Percentiles rank a stretch among this genome's conserved stretches.
These are phyloP conservation scores for Tylochromis polylepis DNA, from an alignment of 2,113 vertebrate species.

Conservation along the genomic window DNA sequence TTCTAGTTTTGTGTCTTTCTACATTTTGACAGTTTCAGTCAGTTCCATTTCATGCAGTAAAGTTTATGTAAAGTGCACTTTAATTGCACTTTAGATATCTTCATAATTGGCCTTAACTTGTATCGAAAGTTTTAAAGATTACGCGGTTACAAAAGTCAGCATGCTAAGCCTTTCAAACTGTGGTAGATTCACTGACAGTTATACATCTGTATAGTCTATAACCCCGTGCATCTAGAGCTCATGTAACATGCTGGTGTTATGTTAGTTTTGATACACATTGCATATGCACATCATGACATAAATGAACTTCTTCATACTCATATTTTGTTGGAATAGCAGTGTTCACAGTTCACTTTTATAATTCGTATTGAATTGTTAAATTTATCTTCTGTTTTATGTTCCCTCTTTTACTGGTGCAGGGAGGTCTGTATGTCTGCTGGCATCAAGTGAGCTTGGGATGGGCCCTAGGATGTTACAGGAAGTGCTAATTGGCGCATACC, in stretches of 20 bases:
- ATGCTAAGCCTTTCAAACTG: background rate
- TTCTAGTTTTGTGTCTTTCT: background rate
- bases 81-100: background rate
- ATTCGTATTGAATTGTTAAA: background rate
- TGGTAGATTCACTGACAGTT: background rate
- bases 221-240: fast-evolving
- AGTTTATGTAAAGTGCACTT: background rate
- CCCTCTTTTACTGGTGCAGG: background rate
- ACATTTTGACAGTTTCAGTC: background rate
- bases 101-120: background rate
- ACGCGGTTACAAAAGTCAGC: slow-evolving; percentile 15
- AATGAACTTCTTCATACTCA: background rate
- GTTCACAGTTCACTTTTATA: background rate
- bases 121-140: slow-evolving; percentile 18
- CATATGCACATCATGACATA: background rate
- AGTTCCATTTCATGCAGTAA: background rate
- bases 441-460: background rate
- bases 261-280: background rate
- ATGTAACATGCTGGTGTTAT: background rate
- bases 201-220: background rate
- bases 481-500: background rate
- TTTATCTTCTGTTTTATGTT: background rate
- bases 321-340: fast-evolving
- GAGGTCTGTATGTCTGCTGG: background rate
- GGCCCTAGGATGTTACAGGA: background rate